phyloP scores from a whole-genome alignment of 2,113 vertebrate species.

The Recurvirostra avosetta region DNA sequence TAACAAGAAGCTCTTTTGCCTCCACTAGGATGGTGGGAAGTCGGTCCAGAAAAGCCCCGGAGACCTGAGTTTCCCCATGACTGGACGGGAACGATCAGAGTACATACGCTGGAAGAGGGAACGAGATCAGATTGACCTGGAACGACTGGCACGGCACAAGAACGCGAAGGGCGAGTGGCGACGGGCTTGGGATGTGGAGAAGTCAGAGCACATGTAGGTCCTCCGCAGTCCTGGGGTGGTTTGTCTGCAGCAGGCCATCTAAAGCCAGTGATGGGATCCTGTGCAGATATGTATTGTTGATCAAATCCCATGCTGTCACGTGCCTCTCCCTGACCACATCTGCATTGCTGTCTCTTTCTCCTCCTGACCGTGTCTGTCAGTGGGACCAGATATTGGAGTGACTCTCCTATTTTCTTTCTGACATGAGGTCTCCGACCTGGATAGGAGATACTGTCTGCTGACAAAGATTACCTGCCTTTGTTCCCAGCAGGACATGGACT shows the following conservation, averaged over 20 bases:
- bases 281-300: neutral
- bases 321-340: neutral
- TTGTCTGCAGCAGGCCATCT: neutral
- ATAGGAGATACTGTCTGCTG: neutral
- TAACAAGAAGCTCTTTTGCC: neutral
- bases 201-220: constrained; percentile 89
- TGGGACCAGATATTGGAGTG: neutral
- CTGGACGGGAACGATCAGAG: constrained; percentile 76
- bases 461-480: neutral
- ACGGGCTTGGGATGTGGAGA: constrained; percentile 95
- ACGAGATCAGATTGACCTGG: constrained; percentile 89
- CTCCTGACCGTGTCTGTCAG: neutral
- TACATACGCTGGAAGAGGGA: constrained; percentile 92
- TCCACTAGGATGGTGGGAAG: constrained; percentile 64
- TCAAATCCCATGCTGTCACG: neutral
- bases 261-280: neutral
- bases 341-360: neutral
- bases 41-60: constrained; percentile 29
- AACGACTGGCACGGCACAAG: constrained; percentile 89
- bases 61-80: constrained; percentile 74
- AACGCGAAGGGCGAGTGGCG: constrained; percentile 95
- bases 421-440: neutral
- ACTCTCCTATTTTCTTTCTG: neutral
- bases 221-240: neutral
- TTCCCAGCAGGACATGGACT: neutral